These are phyloP conservation scores for Hucho hucho DNA, from an alignment of 2,113 vertebrate species.

Conservation along the genomic window DNA sequence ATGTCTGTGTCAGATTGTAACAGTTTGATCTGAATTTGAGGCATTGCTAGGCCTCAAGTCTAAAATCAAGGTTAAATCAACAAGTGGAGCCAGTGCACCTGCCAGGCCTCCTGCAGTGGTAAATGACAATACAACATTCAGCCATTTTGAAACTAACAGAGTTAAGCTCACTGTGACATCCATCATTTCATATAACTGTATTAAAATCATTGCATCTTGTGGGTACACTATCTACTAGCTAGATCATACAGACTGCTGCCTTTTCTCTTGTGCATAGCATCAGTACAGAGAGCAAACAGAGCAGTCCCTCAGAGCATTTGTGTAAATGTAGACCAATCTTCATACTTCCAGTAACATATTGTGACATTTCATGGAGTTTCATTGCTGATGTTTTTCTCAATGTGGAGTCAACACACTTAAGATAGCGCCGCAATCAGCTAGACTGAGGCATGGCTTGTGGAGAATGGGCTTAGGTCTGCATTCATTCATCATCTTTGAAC, in stretches of 20 bases:
- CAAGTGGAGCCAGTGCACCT: slow-evolving; percentile 45
- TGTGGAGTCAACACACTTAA: neutral
- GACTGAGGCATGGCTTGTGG: neutral
- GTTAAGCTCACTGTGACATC: slow-evolving; percentile 14
- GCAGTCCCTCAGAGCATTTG: neutral
- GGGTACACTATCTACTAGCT: no score
- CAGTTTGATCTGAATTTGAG: slow-evolving; percentile 63
- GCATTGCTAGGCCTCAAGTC: slow-evolving; percentile 41
- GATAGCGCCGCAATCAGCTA: neutral
- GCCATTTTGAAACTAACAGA: slow-evolving; percentile 23
- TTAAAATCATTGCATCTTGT: slow-evolving; percentile 9
- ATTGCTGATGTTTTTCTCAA: neutral
- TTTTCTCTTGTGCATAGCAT: neutral
- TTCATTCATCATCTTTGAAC: neutral
- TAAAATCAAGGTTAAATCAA: slow-evolving; percentile 38
- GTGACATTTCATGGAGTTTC: neutral
- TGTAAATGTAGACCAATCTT: neutral
- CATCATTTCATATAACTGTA: slow-evolving; percentile 22
- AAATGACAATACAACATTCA: slow-evolving; percentile 42
- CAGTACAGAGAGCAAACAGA: neutral
- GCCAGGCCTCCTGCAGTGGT: slow-evolving; percentile 45
- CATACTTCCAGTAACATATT: neutral
- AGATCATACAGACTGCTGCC: neutral
- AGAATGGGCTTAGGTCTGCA: neutral
- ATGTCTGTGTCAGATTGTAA: slow-evolving; percentile 32